These are phyloP conservation scores for Drosophila koepferae DNA, from an alignment of 2,888 invertebrate species.

Conservation along the genomic window DNA sequence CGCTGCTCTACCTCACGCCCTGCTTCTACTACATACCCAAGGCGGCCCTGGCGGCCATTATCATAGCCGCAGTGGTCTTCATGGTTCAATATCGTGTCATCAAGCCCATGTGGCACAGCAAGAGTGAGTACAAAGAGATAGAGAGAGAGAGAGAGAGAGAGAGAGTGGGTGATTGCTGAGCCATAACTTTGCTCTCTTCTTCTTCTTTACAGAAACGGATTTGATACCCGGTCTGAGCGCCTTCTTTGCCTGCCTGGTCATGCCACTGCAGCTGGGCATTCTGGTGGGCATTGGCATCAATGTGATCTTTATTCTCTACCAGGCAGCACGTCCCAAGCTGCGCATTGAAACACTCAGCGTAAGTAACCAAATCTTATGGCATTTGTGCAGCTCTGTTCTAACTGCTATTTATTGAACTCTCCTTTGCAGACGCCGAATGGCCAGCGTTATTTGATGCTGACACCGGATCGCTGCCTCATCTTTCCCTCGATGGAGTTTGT, in stretches of 20 bases:
- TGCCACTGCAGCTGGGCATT: constrained; percentile 95
- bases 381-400: neutral
- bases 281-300: constrained; percentile 93
- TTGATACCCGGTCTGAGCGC: constrained; percentile 93
- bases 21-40: constrained; percentile 95
- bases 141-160: neutral
- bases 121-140: constrained; percentile 89
- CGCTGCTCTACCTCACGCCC: constrained; percentile 94
- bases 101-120: constrained; percentile 95
- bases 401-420: neutral
- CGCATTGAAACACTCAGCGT: constrained; percentile 91
- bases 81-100: constrained; percentile 96
- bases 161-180: neutral
- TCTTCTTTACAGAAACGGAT: constrained; percentile 90
- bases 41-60: constrained; percentile 94
- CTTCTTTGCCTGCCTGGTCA: constrained; percentile 92
- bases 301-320: constrained; percentile 93
- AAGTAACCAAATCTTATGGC: constrained; percentile 75
- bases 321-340: constrained; percentile 94
- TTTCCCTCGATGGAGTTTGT: constrained; percentile 97
- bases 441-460: constrained; percentile 92
- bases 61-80: constrained; percentile 95
- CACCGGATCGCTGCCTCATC: constrained; percentile 94
- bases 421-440: constrained; percentile 87
- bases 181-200: neutral